Conservation (phyloP, 2,113 vertebrate species). For the Xiphorhynchus elegans region DNA sequence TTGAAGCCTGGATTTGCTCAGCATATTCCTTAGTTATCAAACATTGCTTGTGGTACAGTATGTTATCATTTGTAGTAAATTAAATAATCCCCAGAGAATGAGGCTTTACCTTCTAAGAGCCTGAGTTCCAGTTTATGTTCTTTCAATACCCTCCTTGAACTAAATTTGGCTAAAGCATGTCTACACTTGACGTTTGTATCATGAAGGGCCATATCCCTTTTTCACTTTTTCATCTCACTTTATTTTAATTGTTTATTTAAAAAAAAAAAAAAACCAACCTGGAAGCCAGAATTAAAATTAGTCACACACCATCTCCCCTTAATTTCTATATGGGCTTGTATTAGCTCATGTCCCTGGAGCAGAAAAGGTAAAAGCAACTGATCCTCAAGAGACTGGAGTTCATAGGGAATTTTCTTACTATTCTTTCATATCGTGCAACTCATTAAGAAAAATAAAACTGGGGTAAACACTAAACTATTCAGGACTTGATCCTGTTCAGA, state of each 20-base stretch:
- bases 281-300: background rate
- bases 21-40: background rate
- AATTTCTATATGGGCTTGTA: background rate
- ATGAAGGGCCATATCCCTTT: background rate
- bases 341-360: background rate
- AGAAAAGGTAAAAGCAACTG: background rate
- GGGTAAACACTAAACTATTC: background rate
- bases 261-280: background rate
- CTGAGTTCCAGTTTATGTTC: background rate
- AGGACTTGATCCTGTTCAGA: background rate
- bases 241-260: background rate
- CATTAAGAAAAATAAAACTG: background rate
- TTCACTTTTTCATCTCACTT: background rate
- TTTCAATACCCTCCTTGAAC: background rate
- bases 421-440: background rate
- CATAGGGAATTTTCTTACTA: background rate
- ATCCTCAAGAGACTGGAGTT: background rate
- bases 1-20: background rate
- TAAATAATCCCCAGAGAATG: background rate
- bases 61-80: background rate
- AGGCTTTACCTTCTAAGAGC: background rate
- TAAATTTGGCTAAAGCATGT: background rate
- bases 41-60: background rate
- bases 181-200: background rate
- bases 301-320: background rate